Conservation (phyloP, 2,113 vertebrate species). For the Naja naja region DNA sequence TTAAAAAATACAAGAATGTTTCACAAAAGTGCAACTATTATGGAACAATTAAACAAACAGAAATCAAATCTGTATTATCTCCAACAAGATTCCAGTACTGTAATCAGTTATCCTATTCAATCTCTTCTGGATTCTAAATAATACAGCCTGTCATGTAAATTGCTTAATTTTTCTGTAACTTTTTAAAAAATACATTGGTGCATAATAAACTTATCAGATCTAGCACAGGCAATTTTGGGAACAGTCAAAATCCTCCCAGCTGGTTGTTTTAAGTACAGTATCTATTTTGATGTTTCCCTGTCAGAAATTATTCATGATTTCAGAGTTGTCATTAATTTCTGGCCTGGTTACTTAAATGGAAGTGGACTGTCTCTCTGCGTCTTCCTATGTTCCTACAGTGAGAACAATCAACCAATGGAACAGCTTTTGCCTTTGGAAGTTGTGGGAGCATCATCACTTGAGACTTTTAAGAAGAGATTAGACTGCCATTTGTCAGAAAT, state of each 20-base stretch:
- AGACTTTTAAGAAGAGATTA: too few species aligned
- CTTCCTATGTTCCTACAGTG: background rate
- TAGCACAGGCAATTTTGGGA: background rate
- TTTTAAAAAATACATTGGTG: background rate
- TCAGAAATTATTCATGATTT: background rate
- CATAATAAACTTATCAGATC: background rate
- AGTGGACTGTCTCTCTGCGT: background rate
- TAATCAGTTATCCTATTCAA: background rate
- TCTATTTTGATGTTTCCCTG: background rate
- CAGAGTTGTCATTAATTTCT: background rate
- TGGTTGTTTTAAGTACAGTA: background rate
- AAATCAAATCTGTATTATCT: background rate
- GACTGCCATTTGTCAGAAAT: too few species aligned
- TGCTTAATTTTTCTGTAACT: background rate
- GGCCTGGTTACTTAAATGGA: background rate
- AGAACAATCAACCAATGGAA: too few species aligned
- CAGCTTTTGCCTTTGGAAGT: too few species aligned
- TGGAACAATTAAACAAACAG: background rate
- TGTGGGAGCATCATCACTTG: too few species aligned
- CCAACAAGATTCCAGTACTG: background rate
- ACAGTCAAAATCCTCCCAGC: background rate
- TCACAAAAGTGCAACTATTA: background rate
- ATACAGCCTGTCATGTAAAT: background rate
- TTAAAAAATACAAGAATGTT: background rate
- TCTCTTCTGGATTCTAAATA: background rate